Evolutionary conservation across 1,140 invertebrate species (phyloP), one percentile per base, ranked within the genome.

Genomic region (Drosophila paulistorum): DNA sequence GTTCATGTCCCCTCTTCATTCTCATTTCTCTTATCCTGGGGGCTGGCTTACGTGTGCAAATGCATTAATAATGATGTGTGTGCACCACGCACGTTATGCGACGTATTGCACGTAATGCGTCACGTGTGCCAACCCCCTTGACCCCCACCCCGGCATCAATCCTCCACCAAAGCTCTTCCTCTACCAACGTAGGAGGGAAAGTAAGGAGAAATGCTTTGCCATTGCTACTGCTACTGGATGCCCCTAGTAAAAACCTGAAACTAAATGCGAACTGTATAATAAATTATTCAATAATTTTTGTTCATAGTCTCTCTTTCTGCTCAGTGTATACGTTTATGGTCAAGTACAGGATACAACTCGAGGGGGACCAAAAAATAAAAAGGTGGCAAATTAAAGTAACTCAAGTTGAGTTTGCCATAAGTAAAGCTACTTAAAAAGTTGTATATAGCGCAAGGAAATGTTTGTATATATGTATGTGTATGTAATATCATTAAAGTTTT

Each of bases 11-110:
- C n/a, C 13, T 39, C 42, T 55, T 55, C 14, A 11, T 26, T 14
- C 23, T 37, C 7, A 33, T 11, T 30, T 45, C 23, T 51, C 9
- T 51, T 51, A 51, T 51, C 45, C 45, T 51, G 45, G 45, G 45
- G 45, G 45, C 55, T 35, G 63, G 58, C 30, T 79, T 82, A 79
- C 76, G 66, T 83, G 76, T 77, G 72, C 64, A 71, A 81, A 86
- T 86, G 82, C 83, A 86, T 86, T 86, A 86, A 85, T 86, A 86
- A 86, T 82, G 79, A 87, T 80, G 84, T 87, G 80, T 83, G 83
- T 81, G 71, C 64, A 65, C 57, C 72, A 82, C 71, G 71, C 83
- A 87, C 79, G 82, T 72, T 82, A 87, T 54, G 61, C 51, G 58
- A 74, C 68, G 62, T 71, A 65, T 45, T 87, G 79, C 83, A 87